Base-by-base conservation (phyloP, 2,888 invertebrate genomes). In the Rugalucina vietnamica region DNA sequence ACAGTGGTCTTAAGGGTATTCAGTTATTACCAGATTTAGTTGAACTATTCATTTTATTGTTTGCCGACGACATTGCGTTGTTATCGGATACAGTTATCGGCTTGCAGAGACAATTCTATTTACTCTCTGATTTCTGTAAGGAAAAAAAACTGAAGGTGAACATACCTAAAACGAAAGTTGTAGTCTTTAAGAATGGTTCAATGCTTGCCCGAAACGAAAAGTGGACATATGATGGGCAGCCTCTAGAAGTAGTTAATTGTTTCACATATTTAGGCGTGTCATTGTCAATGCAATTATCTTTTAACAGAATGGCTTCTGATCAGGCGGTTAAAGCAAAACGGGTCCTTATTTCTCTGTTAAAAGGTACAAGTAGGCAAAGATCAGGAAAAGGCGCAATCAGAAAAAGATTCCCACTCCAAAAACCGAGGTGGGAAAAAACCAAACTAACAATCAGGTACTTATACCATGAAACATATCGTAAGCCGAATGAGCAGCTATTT, bases 61-160 rank as follows among this genome's bases (percentile, higher is more conserved):
- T 88, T 80, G 85, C 82, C 36, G 84, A 84, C 65, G 85, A 88
- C 49, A 50, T 85, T n/a, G 81, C 85, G 27, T 37, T 84, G 8
- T 27, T 74, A 60, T 69, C 79, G 57, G 85, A 84, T 32, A 81
- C 81, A 5, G 72, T 83, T 8, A 29, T 73, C 50, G 85, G 85
- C 18, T 39, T 83, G 57, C 87, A 87, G 37, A 57, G 60, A 29
- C 73, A 69, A 21, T 73, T 83, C 21, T 81, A 85, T 65, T 34
- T 70, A 50, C 54, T 87, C 49, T 39, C 70, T 34, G 60, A n/a
- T n/a, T 82, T 60, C 70, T 82, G 84, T 79, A 60, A 43, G 4
- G 77, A 83, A 54, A 43, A 73, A 54, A 76, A 73, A 43, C 36
- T 79, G 65, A 27, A 70, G 18, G 79, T 82, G 27, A 86, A 81